These are phyloP conservation scores for Epinephelus malabaricus DNA, from an alignment of 2,797 vertebrate species.

Conservation along the genomic window DNA sequence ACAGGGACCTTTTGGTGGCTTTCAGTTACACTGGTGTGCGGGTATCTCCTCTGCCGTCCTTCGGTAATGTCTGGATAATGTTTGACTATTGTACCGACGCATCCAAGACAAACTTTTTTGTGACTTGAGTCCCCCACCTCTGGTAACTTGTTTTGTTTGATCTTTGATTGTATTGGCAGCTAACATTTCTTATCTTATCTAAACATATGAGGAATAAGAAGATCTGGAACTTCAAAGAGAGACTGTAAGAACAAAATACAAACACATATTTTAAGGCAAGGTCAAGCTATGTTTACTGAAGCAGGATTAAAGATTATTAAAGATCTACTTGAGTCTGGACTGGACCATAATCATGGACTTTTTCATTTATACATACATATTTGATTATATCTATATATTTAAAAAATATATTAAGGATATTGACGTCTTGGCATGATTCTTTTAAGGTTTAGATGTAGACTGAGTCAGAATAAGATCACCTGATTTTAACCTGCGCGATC, in stretches of 20 bases:
- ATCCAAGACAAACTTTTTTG: too few relatives aligned
- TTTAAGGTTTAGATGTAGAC: neutral
- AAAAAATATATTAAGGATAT: neutral
- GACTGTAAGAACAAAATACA: neutral
- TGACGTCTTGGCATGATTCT: neutral
- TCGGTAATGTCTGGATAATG: too few relatives aligned
- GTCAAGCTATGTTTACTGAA: conserved; percentile 2
- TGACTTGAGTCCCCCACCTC: too few relatives aligned
- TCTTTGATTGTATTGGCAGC: neutral
- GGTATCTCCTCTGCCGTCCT: too few relatives aligned
- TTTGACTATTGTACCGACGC: too few relatives aligned
- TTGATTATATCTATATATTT: neutral
- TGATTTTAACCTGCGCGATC: neutral
- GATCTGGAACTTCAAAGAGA: neutral
- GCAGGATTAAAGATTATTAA: neutral
- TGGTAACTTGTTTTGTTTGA: neutral
- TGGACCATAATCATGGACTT: neutral
- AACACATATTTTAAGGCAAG: neutral
- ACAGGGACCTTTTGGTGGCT: too few relatives aligned
- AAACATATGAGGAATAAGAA: neutral
- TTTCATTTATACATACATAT: neutral
- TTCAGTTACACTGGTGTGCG: too few relatives aligned
- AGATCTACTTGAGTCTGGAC: neutral
- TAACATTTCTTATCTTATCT: neutral
- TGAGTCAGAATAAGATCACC: neutral